Percentiles rank a stretch among this genome's conserved stretches.
Evolutionary conservation across 2,797 vertebrate genomes (phyloP).

Genomic region (Gymnothorax reevesii): DNA sequence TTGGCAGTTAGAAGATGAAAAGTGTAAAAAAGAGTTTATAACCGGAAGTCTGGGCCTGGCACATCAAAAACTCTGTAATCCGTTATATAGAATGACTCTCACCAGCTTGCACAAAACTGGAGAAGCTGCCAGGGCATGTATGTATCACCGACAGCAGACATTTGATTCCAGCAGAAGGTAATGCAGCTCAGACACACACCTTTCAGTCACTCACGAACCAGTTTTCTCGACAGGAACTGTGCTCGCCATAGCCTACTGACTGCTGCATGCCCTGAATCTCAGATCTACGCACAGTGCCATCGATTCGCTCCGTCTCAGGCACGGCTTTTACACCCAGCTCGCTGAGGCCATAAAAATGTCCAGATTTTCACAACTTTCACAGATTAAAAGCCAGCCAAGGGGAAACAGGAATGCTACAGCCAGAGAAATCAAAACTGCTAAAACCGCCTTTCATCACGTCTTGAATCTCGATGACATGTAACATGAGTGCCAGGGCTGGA

Average conservation of each 20-base stretch:
- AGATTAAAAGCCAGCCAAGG: neutral
- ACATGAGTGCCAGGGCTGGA: no score
- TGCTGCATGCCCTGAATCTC: neutral
- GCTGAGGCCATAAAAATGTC: neutral
- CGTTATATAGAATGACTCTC: conserved; percentile 42
- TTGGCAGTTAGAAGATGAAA: conserved; percentile 59
- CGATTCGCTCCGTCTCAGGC: neutral
- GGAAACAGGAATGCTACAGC: neutral
- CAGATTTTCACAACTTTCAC: neutral
- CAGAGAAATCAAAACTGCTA: neutral
- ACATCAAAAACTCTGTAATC: conserved; percentile 34
- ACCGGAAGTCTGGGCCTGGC: conserved; percentile 49
- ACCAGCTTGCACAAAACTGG: conserved; percentile 47
- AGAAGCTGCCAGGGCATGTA: conserved; percentile 24
- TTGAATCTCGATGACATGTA: neutral
- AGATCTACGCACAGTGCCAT: neutral
- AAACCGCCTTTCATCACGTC: neutral
- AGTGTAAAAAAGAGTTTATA: conserved; percentile 47
- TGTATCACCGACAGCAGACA: conserved; percentile 44
- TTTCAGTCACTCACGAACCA: conserved; percentile 44
- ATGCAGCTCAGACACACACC: conserved; percentile 33
- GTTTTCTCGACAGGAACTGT: neutral
- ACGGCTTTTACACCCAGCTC: no score
- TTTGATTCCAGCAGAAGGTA: neutral
- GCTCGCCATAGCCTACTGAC: neutral